Percentiles rank a stretch among this genome's conserved stretches.
Conservation (phyloP, 1,140 invertebrate species). For the Euschistus heros region DNA sequence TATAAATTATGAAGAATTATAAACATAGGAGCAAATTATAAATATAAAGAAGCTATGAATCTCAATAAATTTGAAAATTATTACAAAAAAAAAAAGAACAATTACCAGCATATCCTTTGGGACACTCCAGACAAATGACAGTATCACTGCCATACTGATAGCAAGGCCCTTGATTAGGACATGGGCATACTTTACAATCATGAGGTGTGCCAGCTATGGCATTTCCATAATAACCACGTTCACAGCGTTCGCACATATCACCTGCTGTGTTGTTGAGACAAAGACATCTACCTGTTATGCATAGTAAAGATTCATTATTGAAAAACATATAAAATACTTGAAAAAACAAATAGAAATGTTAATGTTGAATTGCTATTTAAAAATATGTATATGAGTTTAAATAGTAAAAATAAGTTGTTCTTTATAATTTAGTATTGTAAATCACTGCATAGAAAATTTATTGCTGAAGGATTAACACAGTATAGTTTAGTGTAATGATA, state of each 20-base stretch:
- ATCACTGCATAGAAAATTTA: too few species aligned
- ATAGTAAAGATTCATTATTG: background rate
- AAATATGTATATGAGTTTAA: too few species aligned
- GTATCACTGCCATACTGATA: conserved; percentile 63
- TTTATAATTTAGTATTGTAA: background rate
- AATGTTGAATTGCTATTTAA: too few species aligned
- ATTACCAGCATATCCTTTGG: conserved; percentile 78
- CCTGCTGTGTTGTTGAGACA: conserved; percentile 95
- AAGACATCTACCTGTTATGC: conserved; percentile 70
- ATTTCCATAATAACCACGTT: conserved; percentile 89
- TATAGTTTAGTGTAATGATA: too few species aligned
- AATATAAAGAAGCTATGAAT: too few species aligned
- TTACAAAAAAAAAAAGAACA: background rate
- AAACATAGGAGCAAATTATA: too few species aligned
- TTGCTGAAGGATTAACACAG: too few species aligned
- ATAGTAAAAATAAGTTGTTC: too few species aligned
- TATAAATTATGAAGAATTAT: too few species aligned
- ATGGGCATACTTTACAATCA: conserved; percentile 89
- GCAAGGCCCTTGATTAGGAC: conserved; percentile 86
- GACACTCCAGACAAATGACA: conserved; percentile 90
- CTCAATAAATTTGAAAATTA: too few species aligned
- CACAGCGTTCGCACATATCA: conserved; percentile 88
- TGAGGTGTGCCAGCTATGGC: conserved; percentile 71
- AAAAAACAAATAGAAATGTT: background rate
- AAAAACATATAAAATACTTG: background rate